phyloP scores from a whole-genome alignment of 2,888 invertebrate species.

The Oxycera nigricornis region DNA sequence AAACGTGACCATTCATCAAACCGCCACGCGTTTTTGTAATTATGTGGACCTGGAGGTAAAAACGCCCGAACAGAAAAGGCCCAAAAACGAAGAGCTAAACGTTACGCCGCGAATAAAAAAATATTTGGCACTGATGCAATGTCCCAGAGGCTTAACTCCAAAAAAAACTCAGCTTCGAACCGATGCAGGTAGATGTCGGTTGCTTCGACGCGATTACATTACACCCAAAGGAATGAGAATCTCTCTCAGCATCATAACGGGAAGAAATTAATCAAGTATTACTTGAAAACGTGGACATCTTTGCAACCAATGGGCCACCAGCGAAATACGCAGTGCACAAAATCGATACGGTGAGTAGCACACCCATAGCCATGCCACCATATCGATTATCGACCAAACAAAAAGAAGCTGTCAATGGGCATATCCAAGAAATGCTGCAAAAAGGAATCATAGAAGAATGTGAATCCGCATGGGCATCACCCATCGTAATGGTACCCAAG shows the following conservation, averaged over 20 bases:
- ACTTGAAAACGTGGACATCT: neutral
- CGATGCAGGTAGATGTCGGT: neutral
- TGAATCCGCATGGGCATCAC: neutral
- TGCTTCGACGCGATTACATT: neutral
- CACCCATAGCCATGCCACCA: neutral
- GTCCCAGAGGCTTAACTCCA: neutral
- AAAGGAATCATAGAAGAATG: conserved; percentile 55
- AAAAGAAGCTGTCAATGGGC: too few species aligned
- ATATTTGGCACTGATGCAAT: too few species aligned
- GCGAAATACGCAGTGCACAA: neutral
- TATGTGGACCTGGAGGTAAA: too few species aligned
- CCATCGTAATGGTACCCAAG: conserved; percentile 49
- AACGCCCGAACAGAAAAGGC: too few species aligned
- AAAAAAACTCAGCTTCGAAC: neutral
- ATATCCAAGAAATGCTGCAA: too few species aligned
- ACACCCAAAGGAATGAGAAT: neutral
- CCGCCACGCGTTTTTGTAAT: too few species aligned
- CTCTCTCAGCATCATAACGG: conserved; percentile 11
- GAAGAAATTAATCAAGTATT: conserved; percentile 1
- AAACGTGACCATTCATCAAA: conserved; percentile 29
- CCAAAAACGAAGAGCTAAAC: too few species aligned
- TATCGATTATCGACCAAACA: too few species aligned
- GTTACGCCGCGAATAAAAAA: too few species aligned
- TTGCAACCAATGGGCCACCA: neutral
- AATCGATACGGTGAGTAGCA: neutral